These are phyloP conservation scores for Vanacampus margaritifer DNA, from an alignment of 2,113 vertebrate genomes.

Conservation along the genomic window DNA sequence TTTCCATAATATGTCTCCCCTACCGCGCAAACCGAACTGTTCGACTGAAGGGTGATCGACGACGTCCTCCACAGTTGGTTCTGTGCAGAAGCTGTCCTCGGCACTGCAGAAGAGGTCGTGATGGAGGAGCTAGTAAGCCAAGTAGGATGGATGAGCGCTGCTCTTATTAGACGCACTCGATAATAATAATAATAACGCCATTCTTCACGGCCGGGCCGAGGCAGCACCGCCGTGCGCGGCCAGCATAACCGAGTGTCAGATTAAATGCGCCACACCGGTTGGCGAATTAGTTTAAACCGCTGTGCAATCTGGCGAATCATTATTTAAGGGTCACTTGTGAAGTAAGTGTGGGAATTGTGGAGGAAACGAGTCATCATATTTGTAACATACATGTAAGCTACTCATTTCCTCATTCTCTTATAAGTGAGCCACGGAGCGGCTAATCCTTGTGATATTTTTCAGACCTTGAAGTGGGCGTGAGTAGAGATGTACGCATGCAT, in stretches of 20 bases:
- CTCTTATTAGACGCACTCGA: background rate
- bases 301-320: slow-evolving; percentile 17
- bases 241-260: background rate
- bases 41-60: background rate
- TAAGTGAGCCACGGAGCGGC: too few species aligned
- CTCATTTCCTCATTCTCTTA: too few species aligned
- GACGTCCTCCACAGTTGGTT: background rate
- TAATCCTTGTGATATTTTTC: too few species aligned
- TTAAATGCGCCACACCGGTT: slow-evolving; percentile 12
- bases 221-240: background rate
- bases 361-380: background rate
- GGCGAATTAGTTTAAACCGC: slow-evolving; percentile 21
- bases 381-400: too few species aligned
- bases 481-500: too few species aligned
- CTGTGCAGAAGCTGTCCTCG: background rate
- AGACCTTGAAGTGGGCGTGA: too few species aligned
- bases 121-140: background rate
- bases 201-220: background rate
- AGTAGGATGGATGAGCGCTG: background rate
- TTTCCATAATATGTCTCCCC: background rate
- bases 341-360: background rate
- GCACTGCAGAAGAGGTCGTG: background rate
- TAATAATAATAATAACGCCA: background rate
- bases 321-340: slow-evolving; percentile 21
- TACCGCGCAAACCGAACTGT: background rate